These are phyloP conservation scores for Melanotus villosus DNA, from an alignment of 2,888 invertebrate species.

Conservation along the genomic window DNA sequence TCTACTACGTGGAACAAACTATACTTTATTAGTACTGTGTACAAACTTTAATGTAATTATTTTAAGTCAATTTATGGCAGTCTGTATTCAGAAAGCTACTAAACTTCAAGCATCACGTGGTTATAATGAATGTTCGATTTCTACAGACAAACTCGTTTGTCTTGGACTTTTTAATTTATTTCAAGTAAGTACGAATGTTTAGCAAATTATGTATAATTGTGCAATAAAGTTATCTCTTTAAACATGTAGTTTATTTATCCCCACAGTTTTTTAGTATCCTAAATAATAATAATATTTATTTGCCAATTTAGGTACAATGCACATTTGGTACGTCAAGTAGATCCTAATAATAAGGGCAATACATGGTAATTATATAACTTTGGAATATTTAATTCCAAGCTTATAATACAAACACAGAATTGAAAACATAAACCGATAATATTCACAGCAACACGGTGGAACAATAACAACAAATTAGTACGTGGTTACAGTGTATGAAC, in stretches of 20 bases:
- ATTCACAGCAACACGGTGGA: too few relatives aligned
- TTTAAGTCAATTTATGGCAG: constrained; percentile 13
- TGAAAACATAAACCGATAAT: too few relatives aligned
- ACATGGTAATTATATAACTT: too few relatives aligned
- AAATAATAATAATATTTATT: too few relatives aligned
- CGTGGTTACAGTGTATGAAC: too few relatives aligned
- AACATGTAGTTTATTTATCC: neutral
- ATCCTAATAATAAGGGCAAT: too few relatives aligned
- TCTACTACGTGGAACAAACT: constrained; percentile 34
- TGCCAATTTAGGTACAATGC: too few relatives aligned
- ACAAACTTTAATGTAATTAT: constrained; percentile 18
- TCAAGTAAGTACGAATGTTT: constrained; percentile 34
- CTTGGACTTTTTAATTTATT: constrained; percentile 27
- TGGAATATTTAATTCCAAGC: too few relatives aligned
- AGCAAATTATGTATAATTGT: constrained; percentile 41
- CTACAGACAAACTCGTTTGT: constrained; percentile 8
- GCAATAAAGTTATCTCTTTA: constrained; percentile 40
- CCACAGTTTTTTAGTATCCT: too few relatives aligned
- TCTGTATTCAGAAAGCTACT: neutral
- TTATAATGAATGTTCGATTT: constrained; percentile 12
- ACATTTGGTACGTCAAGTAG: too few relatives aligned
- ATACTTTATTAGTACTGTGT: constrained; percentile 23
- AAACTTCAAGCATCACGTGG: constrained; percentile 20
- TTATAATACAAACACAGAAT: too few relatives aligned
- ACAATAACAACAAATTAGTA: too few relatives aligned